Percentiles rank a stretch among this genome's conserved stretches.
These are phyloP conservation scores for Psettodes erumei DNA, from an alignment of 2,113 vertebrate genomes.

Conservation along the genomic window DNA sequence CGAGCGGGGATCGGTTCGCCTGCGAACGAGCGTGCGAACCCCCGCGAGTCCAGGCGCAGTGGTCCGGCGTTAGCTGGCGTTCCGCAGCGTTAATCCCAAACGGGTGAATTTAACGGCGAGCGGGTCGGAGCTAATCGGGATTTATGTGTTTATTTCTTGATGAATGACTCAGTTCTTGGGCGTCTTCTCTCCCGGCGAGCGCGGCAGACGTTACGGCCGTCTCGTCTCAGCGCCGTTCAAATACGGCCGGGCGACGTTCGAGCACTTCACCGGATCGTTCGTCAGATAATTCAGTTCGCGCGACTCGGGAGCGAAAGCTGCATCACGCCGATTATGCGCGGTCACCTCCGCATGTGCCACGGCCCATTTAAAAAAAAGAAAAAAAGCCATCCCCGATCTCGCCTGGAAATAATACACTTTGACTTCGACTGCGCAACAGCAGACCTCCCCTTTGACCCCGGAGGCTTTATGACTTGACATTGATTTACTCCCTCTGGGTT, in stretches of 20 bases:
- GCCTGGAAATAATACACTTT: conserved; percentile 9
- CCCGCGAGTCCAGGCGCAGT: not conserved
- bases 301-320: conserved; percentile 26
- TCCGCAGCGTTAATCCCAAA: conserved; percentile 16
- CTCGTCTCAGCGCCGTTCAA: conserved; percentile 7
- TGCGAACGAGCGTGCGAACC: not conserved
- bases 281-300: conserved; percentile 24
- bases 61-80: not conserved
- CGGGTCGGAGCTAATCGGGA: conserved; percentile 2
- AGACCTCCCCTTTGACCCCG: conserved; percentile 44
- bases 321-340: conserved; percentile 5
- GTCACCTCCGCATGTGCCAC: not conserved
- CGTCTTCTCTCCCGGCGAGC: conserved; percentile 6
- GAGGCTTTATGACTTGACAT: conserved; percentile 43
- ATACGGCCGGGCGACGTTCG: conserved; percentile 19
- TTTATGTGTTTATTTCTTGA: conserved; percentile 17
- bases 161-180: conserved; percentile 11
- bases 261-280: conserved; percentile 17
- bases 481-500: conserved; percentile 59
- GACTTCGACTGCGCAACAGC: conserved; percentile 4
- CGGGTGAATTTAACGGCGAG: conserved; percentile 2
- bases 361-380: not conserved
- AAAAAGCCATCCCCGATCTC: not conserved
- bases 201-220: conserved; percentile 23
- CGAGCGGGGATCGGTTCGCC: conserved; percentile 7